Base-by-base conservation (phyloP, 2,888 invertebrate species). In the Unio pictorum region DNA sequence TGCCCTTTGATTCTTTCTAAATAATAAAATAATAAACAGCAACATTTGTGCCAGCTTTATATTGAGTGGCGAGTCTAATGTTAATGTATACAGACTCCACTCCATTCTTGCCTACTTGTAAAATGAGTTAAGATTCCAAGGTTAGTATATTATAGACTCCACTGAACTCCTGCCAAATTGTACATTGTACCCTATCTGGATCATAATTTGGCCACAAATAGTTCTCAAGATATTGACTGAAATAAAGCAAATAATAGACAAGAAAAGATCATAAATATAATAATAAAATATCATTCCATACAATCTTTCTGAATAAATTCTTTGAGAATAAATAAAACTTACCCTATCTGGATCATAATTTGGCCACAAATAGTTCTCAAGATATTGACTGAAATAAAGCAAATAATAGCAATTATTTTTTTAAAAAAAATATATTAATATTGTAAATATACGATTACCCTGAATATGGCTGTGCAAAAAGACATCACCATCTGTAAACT, bases 291-390 rank as follows among this genome's bases (percentile, higher is more conserved):
- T 15, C 45, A 15, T 45, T 45, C 45, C 15, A 45, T 45, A 11
- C 45, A 61, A 8, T 15, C 45, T 45, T 45, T 45, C 11, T 45
- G 45, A 34, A 34, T 34, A 34, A 30, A 30, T 30, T 30, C 30
- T 30, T 30, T 30, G 30, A 7, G 45, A 45, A 58, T 23, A 64
- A 5, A n/a, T 61, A 23, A 4, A 18, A 63, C 77, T 66, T 84
- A 87, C 81, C 76, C 91, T 91, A n/a, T 93, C 93, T 0, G 94
- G 92, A 68, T 92, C 91, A 90, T 96, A 99, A 91, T 98, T 96
- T 0, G 98, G 97, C 99, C 99, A 99, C 66, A 99, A 90, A 90
- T 95, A 99, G 87, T 95, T 96, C 90, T 99, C 99, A 81, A 99
- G 90, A 90, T 98, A 99, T 87, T 98, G 99, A 75, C 97, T 98